Conservation (phyloP, 2,113 vertebrate species). For the Phrynosoma platyrhinos region DNA sequence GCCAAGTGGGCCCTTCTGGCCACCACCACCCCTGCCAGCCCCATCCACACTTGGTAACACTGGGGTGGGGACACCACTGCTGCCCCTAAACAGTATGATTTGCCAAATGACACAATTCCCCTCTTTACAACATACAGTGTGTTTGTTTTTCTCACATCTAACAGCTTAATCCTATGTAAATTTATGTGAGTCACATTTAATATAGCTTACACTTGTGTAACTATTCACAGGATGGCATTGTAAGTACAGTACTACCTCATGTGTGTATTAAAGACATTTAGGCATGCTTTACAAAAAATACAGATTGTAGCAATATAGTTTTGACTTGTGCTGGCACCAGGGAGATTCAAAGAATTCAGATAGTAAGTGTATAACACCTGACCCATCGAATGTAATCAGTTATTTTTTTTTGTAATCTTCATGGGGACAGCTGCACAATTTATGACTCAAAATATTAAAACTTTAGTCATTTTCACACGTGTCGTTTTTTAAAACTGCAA, state of each 20-base stretch:
- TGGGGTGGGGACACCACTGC: too few species aligned
- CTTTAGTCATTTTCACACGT: background rate
- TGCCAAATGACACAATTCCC: background rate
- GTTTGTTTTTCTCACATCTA: background rate
- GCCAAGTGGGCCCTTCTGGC: too few species aligned
- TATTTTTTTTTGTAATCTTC: background rate
- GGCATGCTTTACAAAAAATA: background rate
- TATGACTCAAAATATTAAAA: background rate
- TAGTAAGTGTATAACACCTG: background rate
- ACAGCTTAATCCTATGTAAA: background rate
- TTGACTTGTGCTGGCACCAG: background rate
- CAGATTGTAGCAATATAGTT: background rate
- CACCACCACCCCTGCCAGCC: too few species aligned
- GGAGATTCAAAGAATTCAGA: background rate
- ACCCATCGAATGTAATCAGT: background rate
- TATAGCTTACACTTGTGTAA: background rate
- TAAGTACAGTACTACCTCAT: background rate
- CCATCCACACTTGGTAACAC: too few species aligned
- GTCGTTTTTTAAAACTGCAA: background rate
- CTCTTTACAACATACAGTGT: background rate
- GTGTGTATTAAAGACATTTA: background rate
- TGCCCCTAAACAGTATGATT: background rate
- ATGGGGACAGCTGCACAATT: background rate
- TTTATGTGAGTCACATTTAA: background rate
- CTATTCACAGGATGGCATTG: background rate